Evolutionary conservation across 2,888 invertebrate species (phyloP).

Genomic region (Callyntrura guangdongensis): DNA sequence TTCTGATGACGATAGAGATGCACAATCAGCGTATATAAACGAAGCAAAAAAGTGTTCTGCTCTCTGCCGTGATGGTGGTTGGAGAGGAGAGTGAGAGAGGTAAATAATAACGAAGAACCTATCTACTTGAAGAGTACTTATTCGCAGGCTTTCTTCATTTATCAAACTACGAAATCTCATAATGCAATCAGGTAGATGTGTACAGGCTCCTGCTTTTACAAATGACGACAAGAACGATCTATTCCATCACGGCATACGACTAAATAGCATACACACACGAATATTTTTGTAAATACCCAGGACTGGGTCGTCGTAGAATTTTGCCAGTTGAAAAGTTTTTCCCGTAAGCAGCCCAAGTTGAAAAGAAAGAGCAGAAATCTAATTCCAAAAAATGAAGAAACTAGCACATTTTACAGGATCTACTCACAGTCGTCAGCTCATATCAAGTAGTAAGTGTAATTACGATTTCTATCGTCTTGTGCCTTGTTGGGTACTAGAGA

Average conservation of each 20-base stretch:
- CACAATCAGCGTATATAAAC: not conserved
- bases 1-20: slow-evolving; percentile 48
- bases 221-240: slow-evolving; percentile 24
- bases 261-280: not conserved
- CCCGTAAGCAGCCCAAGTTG: not conserved
- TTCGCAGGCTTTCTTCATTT: slow-evolving; percentile 59
- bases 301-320: not conserved
- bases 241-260: not conserved
- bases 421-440: slow-evolving; percentile 61
- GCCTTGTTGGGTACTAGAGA: not conserved
- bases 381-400: slow-evolving; percentile 60
- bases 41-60: slow-evolving; percentile 23
- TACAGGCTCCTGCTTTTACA: slow-evolving; percentile 21
- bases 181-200: slow-evolving; percentile 66
- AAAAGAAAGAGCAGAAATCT: slow-evolving; percentile 48
- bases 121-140: slow-evolving; percentile 62
- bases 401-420: slow-evolving; percentile 61
- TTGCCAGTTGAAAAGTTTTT: slow-evolving; percentile 31
- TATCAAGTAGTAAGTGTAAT: slow-evolving; percentile 69
- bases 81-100: slow-evolving; percentile 30
- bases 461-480: slow-evolving; percentile 55
- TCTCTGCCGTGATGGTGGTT: slow-evolving; percentile 48
- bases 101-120: slow-evolving; percentile 56
- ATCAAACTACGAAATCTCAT: slow-evolving; percentile 65
- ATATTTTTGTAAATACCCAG: not conserved